phyloP scores from a whole-genome alignment of 2,797 vertebrate species.

The Onychomys leucogaster region DNA sequence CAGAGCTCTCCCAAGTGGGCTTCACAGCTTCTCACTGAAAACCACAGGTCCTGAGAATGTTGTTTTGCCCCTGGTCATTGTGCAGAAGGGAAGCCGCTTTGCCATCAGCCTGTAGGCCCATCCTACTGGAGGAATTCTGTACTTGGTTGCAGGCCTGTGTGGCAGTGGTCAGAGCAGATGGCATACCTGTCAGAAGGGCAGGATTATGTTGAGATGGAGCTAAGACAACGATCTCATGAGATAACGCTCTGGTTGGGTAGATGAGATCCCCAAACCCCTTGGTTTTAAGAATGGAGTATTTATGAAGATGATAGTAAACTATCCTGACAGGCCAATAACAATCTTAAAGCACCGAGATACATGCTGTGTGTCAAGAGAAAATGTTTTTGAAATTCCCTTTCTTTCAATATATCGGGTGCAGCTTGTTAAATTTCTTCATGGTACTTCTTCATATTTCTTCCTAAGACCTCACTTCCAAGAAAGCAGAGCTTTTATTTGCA shows the following conservation, averaged over 20 bases:
- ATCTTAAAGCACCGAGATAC: not conserved
- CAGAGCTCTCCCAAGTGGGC: not conserved
- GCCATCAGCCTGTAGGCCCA: not conserved
- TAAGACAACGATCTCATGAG: not conserved
- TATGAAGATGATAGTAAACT: conserved; percentile 46
- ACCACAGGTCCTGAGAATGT: not conserved
- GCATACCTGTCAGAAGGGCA: not conserved
- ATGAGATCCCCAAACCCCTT: not conserved
- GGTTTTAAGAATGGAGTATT: conserved; percentile 14
- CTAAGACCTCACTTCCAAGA: conserved; percentile 23
- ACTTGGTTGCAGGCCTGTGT: not conserved
- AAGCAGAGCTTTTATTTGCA: conserved; percentile 53
- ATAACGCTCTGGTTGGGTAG: not conserved
- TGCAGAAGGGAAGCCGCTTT: not conserved
- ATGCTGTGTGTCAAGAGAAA: not conserved
- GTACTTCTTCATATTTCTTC: not conserved
- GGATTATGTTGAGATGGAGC: not conserved
- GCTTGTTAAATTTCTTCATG: conserved; percentile 33
- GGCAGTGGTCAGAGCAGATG: not conserved
- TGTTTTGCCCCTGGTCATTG: not conserved
- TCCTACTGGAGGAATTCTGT: not conserved
- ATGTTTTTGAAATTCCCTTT: not conserved
- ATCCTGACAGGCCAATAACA: conserved; percentile 43
- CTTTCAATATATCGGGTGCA: not conserved
- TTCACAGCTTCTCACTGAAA: conserved; percentile 20